phyloP scores from a whole-genome alignment of 2,888 invertebrate species.

The Rhagonycha fulva region DNA sequence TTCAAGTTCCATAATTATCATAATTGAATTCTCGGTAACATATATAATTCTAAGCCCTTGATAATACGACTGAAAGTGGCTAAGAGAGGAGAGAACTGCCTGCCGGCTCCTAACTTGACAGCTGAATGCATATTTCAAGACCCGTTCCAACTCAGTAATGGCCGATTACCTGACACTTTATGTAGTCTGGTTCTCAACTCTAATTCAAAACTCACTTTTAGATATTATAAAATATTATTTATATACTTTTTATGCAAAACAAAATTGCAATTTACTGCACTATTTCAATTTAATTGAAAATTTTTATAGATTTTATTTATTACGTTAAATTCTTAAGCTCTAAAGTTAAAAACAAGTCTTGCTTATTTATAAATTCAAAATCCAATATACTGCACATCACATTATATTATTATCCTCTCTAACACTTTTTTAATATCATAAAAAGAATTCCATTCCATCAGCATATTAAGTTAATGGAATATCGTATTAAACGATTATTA shows the following conservation, averaged over 20 bases:
- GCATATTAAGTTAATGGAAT: neutral
- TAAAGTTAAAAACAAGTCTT: neutral
- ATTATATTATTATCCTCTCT: neutral
- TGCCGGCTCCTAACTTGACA: slow-evolving; percentile 34
- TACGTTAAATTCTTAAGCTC: neutral
- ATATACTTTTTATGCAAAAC: neutral
- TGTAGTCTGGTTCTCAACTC: slow-evolving; percentile 28
- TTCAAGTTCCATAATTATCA: slow-evolving; percentile 30
- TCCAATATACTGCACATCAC: neutral
- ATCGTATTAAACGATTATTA: neutral
- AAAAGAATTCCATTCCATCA: neutral
- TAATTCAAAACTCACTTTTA: slow-evolving; percentile 27
- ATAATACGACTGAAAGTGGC: slow-evolving; percentile 31
- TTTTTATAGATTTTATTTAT: neutral
- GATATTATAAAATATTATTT: slow-evolving; percentile 15
- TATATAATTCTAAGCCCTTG: slow-evolving; percentile 32
- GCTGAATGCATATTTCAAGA: slow-evolving; percentile 38
- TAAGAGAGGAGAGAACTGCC: slow-evolving; percentile 26
- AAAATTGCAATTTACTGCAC: neutral
- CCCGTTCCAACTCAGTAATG: slow-evolving; percentile 32
- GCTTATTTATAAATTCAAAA: neutral
- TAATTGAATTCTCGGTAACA: slow-evolving; percentile 33
- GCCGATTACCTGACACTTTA: slow-evolving; percentile 33
- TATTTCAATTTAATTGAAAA: slow-evolving; percentile 4
- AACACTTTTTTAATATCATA: neutral